These are phyloP conservation scores for Manacus vitellinus DNA, from an alignment of 2,113 vertebrate genomes.

Conservation along the genomic window DNA sequence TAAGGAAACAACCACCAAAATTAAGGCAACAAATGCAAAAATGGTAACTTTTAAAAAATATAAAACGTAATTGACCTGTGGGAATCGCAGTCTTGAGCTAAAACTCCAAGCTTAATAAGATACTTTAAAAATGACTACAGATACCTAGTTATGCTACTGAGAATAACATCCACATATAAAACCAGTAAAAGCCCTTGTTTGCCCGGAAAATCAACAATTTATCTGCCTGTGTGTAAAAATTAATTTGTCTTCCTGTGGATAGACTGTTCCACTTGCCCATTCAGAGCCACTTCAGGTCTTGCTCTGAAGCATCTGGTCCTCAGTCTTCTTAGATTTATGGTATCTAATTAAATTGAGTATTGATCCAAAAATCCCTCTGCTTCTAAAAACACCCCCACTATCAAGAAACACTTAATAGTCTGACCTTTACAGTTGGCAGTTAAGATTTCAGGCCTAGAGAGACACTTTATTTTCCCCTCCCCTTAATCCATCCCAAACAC, in stretches of 20 bases:
- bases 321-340: background rate
- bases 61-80: background rate
- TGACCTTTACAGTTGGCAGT: background rate
- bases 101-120: background rate
- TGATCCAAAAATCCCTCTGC: conserved; percentile 4
- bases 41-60: background rate
- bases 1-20: conserved; percentile 24
- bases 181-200: background rate
- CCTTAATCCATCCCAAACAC: background rate
- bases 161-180: background rate
- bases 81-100: background rate
- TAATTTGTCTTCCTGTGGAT: background rate
- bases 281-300: background rate
- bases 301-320: conserved; percentile 1
- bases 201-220: background rate
- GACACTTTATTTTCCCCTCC: background rate
- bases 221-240: background rate
- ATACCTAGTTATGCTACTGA: background rate
- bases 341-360: background rate
- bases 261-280: background rate
- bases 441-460: background rate
- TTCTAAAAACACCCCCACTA: background rate
- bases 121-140: background rate
- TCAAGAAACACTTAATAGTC: background rate
- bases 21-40: conserved; percentile 43